These are phyloP conservation scores for Acanthiza pusilla DNA, from an alignment of 2,797 vertebrate genomes.

Conservation along the genomic window DNA sequence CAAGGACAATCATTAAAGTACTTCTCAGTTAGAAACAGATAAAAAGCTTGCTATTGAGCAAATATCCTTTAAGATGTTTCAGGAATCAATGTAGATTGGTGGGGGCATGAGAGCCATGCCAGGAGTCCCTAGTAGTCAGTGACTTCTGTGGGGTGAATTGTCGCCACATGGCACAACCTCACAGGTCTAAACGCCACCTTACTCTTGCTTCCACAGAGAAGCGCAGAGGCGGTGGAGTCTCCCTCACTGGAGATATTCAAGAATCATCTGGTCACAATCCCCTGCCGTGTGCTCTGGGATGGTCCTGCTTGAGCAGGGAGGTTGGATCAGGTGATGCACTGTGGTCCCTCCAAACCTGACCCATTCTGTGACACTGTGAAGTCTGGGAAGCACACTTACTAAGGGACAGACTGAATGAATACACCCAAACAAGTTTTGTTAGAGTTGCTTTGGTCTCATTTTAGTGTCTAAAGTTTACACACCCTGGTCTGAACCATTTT, in stretches of 20 bases:
- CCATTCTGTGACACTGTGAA: background rate
- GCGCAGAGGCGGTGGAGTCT: background rate
- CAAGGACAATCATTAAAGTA: background rate
- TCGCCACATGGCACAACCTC: background rate
- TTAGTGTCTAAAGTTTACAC: background rate
- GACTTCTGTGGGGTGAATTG: background rate
- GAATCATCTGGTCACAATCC: rapidly evolving
- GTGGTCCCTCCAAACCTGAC: background rate
- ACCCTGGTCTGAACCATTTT: background rate
- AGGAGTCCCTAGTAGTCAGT: background rate
- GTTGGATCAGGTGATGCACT: background rate
- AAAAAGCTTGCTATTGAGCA: background rate
- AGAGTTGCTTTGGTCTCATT: background rate
- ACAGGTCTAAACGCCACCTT: background rate
- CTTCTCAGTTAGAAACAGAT: background rate
- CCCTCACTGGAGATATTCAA: background rate
- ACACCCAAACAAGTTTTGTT: background rate
- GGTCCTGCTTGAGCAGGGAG: background rate
- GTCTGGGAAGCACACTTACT: background rate
- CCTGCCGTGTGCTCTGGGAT: background rate
- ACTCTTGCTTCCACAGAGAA: background rate
- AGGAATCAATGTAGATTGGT: background rate
- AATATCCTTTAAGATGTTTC: background rate
- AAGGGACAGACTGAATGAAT: background rate
- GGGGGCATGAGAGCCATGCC: background rate